Base-by-base conservation (phyloP, 2,797 vertebrate species). In the Phataginus tricuspis region DNA sequence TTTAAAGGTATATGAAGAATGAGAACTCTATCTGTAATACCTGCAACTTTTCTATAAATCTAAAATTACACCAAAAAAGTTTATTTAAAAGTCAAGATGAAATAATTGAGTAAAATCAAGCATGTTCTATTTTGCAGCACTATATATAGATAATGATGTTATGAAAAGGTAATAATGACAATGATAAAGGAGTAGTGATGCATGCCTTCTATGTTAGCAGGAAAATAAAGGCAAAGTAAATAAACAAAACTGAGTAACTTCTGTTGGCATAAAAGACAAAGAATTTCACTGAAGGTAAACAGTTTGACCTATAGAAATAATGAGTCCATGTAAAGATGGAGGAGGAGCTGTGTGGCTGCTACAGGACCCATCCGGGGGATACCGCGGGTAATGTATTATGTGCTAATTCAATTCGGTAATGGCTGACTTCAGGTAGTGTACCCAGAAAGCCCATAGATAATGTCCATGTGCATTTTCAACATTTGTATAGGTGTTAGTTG, bases 21-120 rank as follows among this genome's bases (percentile, higher is more conserved):
- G 23, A 49, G 74, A 75, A 86, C 16, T 55, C 39, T 27, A 57
- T 42, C n/a, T 68, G n/a, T 55, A 64, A 16, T 23, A 71, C 55
- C n/a, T 71, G 18, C 9, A 84, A 64, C 27, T 93, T 79, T 80
- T 74, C 19, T 55, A 29, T 59, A 85, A 72, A 53, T 55, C 31
- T 72, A 79, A 86, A 61, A 79, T 59, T 66, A 75, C 29, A 13
- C 53, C 18, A 34, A 90, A 27, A 27, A 27, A 18, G 21, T 59
- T 89, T 57, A 68, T 64, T 86, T 95, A 77, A 84, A 88, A 84
- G 53, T 79, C 12, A n/a, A 75, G 34, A 77, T 61, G 53, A 85
- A 55, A 49, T 89, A 59, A 78, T 9, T 61, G 87, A 66, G 45
- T 75, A 72, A 57, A 75, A 63, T 34, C 45, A 69, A 34, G 51